Evolutionary conservation across 2,797 vertebrate species (phyloP).

Genomic region (Onychomys leucogaster): DNA sequence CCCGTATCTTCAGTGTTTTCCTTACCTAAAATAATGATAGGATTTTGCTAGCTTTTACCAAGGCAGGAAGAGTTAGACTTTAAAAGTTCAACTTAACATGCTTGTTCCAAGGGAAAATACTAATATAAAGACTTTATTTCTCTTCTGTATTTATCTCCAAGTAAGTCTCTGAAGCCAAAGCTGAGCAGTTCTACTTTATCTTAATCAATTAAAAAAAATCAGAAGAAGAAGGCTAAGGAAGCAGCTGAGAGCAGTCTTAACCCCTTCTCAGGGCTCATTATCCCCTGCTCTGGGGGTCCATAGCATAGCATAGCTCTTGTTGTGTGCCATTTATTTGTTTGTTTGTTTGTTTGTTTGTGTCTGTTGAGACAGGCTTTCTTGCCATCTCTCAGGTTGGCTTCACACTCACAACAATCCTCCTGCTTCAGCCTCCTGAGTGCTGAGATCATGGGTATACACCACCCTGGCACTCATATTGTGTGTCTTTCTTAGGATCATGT

Average conservation of each 20-base stretch:
- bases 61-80: slow-evolving; percentile 25
- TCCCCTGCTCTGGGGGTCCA: background rate
- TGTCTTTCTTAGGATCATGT: background rate
- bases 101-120: slow-evolving; percentile 11
- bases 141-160: slow-evolving; percentile 23
- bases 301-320: background rate
- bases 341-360: background rate
- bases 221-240: background rate
- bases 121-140: background rate
- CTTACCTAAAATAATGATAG: background rate
- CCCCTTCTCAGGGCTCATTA: background rate
- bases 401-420: background rate
- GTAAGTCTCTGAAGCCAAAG: background rate
- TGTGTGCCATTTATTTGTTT: background rate
- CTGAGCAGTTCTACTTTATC: slow-evolving; percentile 12
- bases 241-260: background rate
- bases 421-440: background rate
- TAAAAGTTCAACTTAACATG: background rate
- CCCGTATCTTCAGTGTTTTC: background rate
- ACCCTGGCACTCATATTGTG: background rate
- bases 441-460: background rate
- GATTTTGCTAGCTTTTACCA: slow-evolving; percentile 38
- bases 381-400: background rate
- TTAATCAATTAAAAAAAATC: background rate
- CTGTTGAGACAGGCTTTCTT: background rate